Evolutionary conservation across 2,888 invertebrate species (phyloP), one percentile per base, ranked within the genome.

Genomic region (Ectemnius continuus): DNA sequence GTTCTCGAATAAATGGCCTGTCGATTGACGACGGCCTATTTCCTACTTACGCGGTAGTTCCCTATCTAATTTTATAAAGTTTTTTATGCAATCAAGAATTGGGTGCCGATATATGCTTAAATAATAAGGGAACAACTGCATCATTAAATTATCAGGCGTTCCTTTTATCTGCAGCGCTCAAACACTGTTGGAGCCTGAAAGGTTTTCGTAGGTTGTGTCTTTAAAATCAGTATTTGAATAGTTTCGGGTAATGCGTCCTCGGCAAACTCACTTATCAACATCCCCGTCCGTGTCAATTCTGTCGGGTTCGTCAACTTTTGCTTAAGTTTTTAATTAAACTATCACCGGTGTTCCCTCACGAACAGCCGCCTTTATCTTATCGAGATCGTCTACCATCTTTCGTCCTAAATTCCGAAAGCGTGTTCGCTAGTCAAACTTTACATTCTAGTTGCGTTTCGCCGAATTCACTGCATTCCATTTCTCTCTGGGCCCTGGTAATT

Each of bases 211-310:
- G 47, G 18, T 8, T 52, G 61, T 76, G 71, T 76, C 76, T 76
- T 76, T n/a, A 11, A 59, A 65, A 76, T 76, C 71, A 26, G 57
- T 76, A 20, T 71, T 71, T 76, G 23, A 48, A 45, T 18, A 59
- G 58, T 66, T 52, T 57, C 64, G 61, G 48, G 61, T 71, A 76
- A 76, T 62, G 71, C 67, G 67, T 71, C 76, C 76, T 76, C 62
- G 14, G n/a, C 65, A 76, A 76, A 71, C 67, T 61, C 8, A 14
- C 61, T 76, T 76, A 71, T 76, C 76, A 70, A 20, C n/a, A 20
- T 28, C 52, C 46, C 56, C 64, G 67, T 52, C 48, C 71, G 64
- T 71, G 76, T 76, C 76, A 65, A 62, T 71, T 67, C 45, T 18
- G n/a, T 65, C 36, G 20, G 67, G 61, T 57, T 23, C 46, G 59